These are phyloP conservation scores for Clarias batrachus DNA, from an alignment of 2,113 vertebrate genomes.

Conservation along the genomic window DNA sequence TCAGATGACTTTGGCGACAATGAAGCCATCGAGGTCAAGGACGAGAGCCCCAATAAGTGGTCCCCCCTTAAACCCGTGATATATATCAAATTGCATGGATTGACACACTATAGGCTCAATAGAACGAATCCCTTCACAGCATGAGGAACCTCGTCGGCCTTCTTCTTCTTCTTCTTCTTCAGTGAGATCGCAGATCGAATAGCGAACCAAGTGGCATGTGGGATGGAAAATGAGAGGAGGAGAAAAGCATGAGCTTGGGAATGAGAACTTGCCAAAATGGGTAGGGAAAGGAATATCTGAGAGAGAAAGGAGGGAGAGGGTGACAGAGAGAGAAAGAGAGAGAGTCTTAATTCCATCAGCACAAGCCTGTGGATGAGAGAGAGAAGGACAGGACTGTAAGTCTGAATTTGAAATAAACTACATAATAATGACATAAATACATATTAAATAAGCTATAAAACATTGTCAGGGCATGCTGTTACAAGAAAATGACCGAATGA, in stretches of 20 bases:
- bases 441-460: neutral
- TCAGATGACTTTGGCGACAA: neutral
- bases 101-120: constrained; percentile 24
- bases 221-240: constrained; percentile 1
- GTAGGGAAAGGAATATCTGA: neutral
- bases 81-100: constrained; percentile 39
- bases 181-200: constrained; percentile 23
- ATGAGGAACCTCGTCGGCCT: constrained; percentile 18
- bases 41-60: neutral
- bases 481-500: neutral
- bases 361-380: constrained; percentile 69
- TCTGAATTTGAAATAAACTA: neutral
- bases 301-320: neutral
- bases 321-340: constrained; percentile 1
- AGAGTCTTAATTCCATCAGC: constrained; percentile 65
- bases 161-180: neutral
- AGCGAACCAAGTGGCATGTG: neutral
- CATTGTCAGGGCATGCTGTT: neutral
- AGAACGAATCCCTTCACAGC: constrained; percentile 41
- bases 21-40: neutral
- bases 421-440: neutral
- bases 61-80: neutral
- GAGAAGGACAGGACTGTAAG: constrained; percentile 3
- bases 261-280: constrained; percentile 1
- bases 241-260: constrained; percentile 25